phyloP scores from a whole-genome alignment of 2,113 vertebrate species.

The Zosterops japonicus region DNA sequence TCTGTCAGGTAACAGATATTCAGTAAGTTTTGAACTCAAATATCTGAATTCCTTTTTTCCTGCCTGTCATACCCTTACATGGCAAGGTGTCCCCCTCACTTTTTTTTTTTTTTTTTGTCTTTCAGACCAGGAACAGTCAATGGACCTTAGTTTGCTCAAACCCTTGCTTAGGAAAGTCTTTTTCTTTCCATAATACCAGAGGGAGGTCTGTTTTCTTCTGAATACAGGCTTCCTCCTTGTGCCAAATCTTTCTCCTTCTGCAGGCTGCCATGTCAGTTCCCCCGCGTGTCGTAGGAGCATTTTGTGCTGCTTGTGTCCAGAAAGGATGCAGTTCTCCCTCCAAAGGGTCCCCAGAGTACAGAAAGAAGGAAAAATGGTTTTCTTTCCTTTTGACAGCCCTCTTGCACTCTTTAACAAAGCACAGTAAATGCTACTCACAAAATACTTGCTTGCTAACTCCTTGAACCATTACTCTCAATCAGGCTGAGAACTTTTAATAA shows the following conservation, averaged over 20 bases:
- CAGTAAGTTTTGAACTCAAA: not conserved
- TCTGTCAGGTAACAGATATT: not conserved
- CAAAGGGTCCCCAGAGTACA: not conserved
- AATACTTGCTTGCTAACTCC: not conserved
- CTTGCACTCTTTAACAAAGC: not conserved
- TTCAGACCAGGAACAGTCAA: not conserved
- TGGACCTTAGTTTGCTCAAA: not conserved
- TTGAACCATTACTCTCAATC: not conserved
- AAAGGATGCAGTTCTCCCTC: not conserved
- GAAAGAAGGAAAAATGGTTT: not conserved
- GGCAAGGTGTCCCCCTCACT: not conserved
- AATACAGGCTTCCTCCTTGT: not conserved
- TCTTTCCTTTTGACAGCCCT: not conserved
- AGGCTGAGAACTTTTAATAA: not conserved
- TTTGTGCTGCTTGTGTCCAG: accelerated
- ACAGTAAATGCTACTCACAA: not conserved
- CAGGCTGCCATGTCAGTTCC: not conserved
- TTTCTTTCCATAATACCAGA: not conserved
- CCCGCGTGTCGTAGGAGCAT: accelerated
- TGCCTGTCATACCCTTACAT: not conserved
- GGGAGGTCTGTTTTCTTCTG: not conserved
- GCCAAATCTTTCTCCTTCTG: not conserved
- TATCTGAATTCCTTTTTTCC: not conserved
- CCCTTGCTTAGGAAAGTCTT: not conserved
- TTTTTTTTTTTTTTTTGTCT: too few species aligned